Percentiles rank a stretch among this genome's conserved stretches.
Conservation (phyloP, 2,113 vertebrate genomes). For the Centropristis striata region DNA sequence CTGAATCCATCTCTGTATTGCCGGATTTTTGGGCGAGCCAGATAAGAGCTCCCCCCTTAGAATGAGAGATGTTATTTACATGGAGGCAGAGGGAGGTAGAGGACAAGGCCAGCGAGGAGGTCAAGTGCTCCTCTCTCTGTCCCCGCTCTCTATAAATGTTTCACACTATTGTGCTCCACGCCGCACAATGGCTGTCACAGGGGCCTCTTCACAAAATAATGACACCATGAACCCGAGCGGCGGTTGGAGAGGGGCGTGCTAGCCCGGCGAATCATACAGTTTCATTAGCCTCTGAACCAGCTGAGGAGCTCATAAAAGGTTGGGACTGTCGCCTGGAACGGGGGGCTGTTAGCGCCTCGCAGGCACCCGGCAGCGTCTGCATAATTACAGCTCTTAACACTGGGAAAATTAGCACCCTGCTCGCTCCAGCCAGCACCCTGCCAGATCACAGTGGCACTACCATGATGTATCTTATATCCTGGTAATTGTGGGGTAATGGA, state of each 20-base stretch:
- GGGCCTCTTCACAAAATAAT: conserved; percentile 52
- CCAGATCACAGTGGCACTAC: conserved; percentile 53
- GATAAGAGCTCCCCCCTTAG: neutral
- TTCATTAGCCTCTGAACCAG: conserved; percentile 78
- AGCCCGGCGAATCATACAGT: conserved; percentile 48
- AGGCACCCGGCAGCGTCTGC: conserved; percentile 88
- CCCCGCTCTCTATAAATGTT: conserved; percentile 39
- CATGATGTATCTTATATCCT: conserved; percentile 44
- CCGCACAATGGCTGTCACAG: conserved; percentile 46
- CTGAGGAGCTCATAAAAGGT: conserved; percentile 66
- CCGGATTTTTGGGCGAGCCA: neutral
- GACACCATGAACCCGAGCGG: conserved; percentile 40
- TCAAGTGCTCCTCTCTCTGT: conserved; percentile 42
- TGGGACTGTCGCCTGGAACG: conserved; percentile 75
- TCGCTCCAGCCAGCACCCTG: conserved; percentile 48
- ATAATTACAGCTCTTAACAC: conserved; percentile 94
- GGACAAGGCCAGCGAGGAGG: conserved; percentile 41
- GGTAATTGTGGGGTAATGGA: conserved; percentile 65
- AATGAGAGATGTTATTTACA: conserved; percentile 50
- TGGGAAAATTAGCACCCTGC: conserved; percentile 93
- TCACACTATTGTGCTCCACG: conserved; percentile 24
- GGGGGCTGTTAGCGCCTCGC: conserved; percentile 91
- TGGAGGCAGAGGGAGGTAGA: conserved; percentile 19
- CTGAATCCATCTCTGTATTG: neutral
- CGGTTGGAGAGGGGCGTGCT: conserved; percentile 53